Evolutionary conservation across 2,113 vertebrate genomes (phyloP).

Genomic region (Xenus cinereus): DNA sequence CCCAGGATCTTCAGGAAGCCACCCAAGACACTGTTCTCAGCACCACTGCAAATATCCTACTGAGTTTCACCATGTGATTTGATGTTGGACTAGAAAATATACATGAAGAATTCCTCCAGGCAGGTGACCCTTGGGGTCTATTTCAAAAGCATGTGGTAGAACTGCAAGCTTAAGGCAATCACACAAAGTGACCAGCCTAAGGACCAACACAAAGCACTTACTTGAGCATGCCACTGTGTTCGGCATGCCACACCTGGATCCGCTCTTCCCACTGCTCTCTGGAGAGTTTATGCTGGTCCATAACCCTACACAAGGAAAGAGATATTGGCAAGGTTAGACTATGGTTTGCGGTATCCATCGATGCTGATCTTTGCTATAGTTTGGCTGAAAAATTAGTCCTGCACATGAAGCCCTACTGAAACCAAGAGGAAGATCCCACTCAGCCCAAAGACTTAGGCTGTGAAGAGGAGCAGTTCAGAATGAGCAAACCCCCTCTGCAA

Average conservation of each 20-base stretch:
- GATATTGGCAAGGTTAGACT: not conserved
- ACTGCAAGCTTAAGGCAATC: not conserved
- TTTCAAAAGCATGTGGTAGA: not conserved
- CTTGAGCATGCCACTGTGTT: constrained; percentile 93
- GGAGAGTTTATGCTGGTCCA: constrained; percentile 95
- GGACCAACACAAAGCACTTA: constrained; percentile 66
- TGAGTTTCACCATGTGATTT: not conserved
- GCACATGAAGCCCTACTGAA: not conserved
- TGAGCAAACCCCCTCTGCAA: not conserved
- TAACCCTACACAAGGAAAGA: constrained; percentile 76
- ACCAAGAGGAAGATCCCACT: not conserved
- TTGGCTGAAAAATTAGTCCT: not conserved
- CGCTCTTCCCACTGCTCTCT: constrained; percentile 97
- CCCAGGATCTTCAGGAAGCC: not conserved
- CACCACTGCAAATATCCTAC: not conserved
- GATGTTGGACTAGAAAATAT: not conserved
- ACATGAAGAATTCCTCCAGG: not conserved
- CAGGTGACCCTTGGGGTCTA: not conserved
- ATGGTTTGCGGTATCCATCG: not conserved
- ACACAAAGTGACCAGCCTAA: not conserved
- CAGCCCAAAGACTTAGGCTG: not conserved
- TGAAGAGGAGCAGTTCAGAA: not conserved
- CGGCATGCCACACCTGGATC: constrained; percentile 96
- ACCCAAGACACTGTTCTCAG: not conserved
- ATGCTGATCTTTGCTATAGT: not conserved